These are phyloP conservation scores for Torymus aiolomorphi DNA, from an alignment of 2,888 invertebrate species.

Conservation along the genomic window DNA sequence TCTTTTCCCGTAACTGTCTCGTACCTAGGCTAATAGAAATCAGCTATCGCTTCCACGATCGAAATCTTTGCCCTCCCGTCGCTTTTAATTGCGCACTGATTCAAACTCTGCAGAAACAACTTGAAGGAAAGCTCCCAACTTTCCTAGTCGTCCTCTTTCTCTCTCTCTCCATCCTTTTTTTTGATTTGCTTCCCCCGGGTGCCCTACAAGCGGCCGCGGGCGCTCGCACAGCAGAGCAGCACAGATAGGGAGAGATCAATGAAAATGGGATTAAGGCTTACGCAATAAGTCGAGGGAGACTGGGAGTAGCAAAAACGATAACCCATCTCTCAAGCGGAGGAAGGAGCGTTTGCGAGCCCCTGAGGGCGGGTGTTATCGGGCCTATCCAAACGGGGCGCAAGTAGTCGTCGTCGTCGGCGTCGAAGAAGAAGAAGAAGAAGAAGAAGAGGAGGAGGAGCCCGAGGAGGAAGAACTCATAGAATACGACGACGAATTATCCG, in stretches of 20 bases:
- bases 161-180: not conserved
- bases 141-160: too few species aligned
- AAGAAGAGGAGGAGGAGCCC: conserved; percentile 4
- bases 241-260: conserved; percentile 13
- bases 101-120: conserved; percentile 30
- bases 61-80: not conserved
- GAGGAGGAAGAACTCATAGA: conserved; percentile 20
- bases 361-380: conserved; percentile 23
- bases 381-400: conserved; percentile 30
- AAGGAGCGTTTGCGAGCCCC: not conserved
- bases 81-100: conserved; percentile 42
- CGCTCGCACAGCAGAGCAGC: too few species aligned
- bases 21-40: conserved; percentile 6
- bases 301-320: conserved; percentile 25
- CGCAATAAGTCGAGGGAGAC: conserved; percentile 24
- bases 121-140: conserved; percentile 8
- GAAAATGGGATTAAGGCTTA: conserved; percentile 47
- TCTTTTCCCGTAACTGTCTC: too few species aligned
- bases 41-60: not conserved
- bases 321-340: conserved; percentile 17
- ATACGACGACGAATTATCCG: conserved; percentile 44
- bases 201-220: not conserved
- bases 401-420: not conserved
- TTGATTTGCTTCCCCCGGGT: not conserved
- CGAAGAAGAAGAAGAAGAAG: conserved; percentile 4